A percentile compares a stretch with the other conserved stretches of the same genome.
phyloP scores from a whole-genome alignment of 1,140 invertebrate species.

The Zophobas morio region DNA sequence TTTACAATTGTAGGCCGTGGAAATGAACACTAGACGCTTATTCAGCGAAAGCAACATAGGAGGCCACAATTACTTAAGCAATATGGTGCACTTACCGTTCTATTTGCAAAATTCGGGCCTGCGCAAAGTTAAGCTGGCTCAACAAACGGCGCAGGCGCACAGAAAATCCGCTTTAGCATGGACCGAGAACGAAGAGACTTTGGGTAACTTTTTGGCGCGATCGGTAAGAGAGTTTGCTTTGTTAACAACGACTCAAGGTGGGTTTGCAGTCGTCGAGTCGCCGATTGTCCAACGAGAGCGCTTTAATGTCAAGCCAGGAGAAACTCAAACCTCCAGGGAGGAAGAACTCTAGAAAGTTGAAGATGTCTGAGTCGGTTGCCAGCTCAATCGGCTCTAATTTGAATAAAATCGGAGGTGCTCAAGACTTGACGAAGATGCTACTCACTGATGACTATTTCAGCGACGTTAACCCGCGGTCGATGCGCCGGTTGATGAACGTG shows the following conservation, averaged over 20 bases:
- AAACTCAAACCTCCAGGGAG: conserved; percentile 71
- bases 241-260: conserved; percentile 1
- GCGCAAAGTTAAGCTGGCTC: conserved; percentile 88
- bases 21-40: conserved; percentile 88
- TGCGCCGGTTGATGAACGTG: conserved; percentile 97
- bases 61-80: conserved; percentile 94
- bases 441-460: conserved; percentile 96
- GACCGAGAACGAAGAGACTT: conserved; percentile 69
- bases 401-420: conserved; percentile 79
- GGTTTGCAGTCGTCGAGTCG: conserved; percentile 73
- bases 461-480: conserved; percentile 97
- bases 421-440: conserved; percentile 88
- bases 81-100: conserved; percentile 97
- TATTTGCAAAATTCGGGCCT: conserved; percentile 97
- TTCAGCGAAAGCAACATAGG: conserved; percentile 93
- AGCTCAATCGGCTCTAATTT: conserved; percentile 91
- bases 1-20: conserved; percentile 80
- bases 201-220: conserved; percentile 62
- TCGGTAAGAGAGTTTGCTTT: conserved; percentile 58
- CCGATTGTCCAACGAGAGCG: conserved; percentile 84
- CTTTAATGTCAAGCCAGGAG: conserved; percentile 84
- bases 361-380: conserved; percentile 89
- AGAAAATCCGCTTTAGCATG: conserved; percentile 59
- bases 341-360: conserved; percentile 78
- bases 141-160: conserved; percentile 78